Conservation (phyloP, 2,797 vertebrate genomes). For the Adelosebastes latens region DNA sequence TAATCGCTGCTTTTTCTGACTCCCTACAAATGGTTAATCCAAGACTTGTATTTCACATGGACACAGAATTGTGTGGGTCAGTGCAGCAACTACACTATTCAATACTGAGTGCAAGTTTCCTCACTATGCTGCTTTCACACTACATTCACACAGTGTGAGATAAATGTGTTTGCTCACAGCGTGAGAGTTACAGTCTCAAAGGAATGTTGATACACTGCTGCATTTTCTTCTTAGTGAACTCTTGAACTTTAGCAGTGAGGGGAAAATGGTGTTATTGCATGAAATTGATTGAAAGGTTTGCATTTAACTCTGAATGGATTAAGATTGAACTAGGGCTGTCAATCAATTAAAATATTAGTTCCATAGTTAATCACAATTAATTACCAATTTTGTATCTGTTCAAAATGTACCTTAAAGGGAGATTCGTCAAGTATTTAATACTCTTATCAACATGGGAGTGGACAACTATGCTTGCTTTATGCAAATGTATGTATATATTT, state of each 20-base stretch:
- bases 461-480: no score
- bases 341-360: neutral
- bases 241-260: slow-evolving; percentile 6
- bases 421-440: no score
- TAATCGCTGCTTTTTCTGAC: neutral
- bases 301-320: neutral
- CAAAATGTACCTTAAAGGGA: no score
- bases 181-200: slow-evolving; percentile 2
- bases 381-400: no score
- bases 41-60: neutral
- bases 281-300: neutral
- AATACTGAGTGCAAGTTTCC: neutral
- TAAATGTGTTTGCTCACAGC: neutral
- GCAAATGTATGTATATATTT: no score
- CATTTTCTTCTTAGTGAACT: slow-evolving; percentile 25
- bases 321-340: neutral
- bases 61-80: neutral
- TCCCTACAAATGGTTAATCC: neutral
- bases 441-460: no score
- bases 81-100: neutral
- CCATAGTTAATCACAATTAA: neutral
- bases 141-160: neutral
- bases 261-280: neutral
- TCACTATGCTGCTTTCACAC: neutral
- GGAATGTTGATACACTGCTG: slow-evolving; percentile 1